Conservation (phyloP, 2,888 invertebrate species). For the Amblyjoppa proteus region DNA sequence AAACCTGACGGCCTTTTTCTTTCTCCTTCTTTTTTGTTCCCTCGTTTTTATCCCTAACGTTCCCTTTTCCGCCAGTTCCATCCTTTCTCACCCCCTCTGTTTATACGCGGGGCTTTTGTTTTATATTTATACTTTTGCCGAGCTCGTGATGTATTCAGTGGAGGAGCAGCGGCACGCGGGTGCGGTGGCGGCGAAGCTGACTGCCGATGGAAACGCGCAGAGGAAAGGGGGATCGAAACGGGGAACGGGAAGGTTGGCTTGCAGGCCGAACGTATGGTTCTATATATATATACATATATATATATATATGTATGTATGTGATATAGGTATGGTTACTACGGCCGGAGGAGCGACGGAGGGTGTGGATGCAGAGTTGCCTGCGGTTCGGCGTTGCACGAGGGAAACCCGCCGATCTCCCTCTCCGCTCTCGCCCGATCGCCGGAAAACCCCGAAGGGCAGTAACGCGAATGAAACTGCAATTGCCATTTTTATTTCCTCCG, state of each 20-base stretch:
- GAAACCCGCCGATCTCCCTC: slow-evolving; percentile 33
- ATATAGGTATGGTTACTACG: slow-evolving; percentile 42
- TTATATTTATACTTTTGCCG: slow-evolving; percentile 80
- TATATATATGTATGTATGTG: not conserved
- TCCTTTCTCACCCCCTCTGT: slow-evolving; percentile 54
- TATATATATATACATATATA: slow-evolving; percentile 22
- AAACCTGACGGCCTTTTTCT: slow-evolving; percentile 70
- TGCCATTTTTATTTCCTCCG: slow-evolving; percentile 82
- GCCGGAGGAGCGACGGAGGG: slow-evolving; percentile 67
- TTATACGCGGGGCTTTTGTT: slow-evolving; percentile 76
- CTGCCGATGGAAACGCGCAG: slow-evolving; percentile 55
- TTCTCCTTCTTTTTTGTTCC: slow-evolving; percentile 68
- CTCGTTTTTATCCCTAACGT: slow-evolving; percentile 34
- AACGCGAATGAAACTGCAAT: slow-evolving; percentile 81
- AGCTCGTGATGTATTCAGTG: slow-evolving; percentile 79
- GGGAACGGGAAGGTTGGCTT: slow-evolving; percentile 62
- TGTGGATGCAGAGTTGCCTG: slow-evolving; percentile 56
- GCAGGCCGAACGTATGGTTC: slow-evolving; percentile 58
- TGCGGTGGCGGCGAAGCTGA: slow-evolving; percentile 63
- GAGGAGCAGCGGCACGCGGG: slow-evolving; percentile 63
- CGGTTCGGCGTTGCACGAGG: slow-evolving; percentile 51
- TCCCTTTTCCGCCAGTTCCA: slow-evolving; percentile 44
- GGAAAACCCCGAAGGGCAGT: slow-evolving; percentile 64
- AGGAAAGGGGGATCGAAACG: slow-evolving; percentile 55
- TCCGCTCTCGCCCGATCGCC: slow-evolving; percentile 56